phyloP scores from a whole-genome alignment of 2,797 vertebrate species.

The Diceros bicornis region DNA sequence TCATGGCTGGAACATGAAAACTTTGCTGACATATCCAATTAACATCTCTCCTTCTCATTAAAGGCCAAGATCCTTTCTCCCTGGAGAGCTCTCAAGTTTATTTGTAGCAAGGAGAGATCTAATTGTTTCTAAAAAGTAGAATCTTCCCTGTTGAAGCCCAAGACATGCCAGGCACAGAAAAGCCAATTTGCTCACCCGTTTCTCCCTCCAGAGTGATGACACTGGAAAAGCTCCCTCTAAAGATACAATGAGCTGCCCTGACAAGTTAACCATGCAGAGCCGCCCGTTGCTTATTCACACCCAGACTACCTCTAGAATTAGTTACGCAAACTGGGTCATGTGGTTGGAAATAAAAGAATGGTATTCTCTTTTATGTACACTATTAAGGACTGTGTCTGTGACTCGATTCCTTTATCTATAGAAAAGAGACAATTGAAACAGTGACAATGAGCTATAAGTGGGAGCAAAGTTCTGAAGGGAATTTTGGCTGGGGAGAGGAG shows the following conservation, averaged over 20 bases:
- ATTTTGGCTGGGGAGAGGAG: neutral
- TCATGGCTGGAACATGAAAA: neutral
- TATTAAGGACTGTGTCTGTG: neutral
- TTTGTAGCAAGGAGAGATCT: neutral
- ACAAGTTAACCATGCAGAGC: neutral
- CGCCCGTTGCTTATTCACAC: neutral
- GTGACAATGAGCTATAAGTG: neutral
- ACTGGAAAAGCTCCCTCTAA: neutral
- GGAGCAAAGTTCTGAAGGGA: neutral
- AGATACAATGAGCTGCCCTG: neutral
- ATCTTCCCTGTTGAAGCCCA: neutral
- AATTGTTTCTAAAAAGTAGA: constrained; percentile 65
- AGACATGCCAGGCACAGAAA: neutral
- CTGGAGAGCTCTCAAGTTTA: constrained; percentile 4
- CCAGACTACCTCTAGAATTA: neutral
- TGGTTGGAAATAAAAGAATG: neutral
- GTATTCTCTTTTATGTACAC: neutral
- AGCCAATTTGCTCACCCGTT: neutral
- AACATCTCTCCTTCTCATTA: neutral
- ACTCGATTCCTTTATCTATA: neutral
- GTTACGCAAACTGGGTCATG: neutral
- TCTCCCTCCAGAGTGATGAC: neutral
- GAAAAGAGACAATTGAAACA: neutral
- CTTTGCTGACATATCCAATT: neutral
- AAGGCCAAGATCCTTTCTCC: neutral